Evolutionary conservation across 2,888 invertebrate species (phyloP).

Genomic region (Lasioglossum figueresi): DNA sequence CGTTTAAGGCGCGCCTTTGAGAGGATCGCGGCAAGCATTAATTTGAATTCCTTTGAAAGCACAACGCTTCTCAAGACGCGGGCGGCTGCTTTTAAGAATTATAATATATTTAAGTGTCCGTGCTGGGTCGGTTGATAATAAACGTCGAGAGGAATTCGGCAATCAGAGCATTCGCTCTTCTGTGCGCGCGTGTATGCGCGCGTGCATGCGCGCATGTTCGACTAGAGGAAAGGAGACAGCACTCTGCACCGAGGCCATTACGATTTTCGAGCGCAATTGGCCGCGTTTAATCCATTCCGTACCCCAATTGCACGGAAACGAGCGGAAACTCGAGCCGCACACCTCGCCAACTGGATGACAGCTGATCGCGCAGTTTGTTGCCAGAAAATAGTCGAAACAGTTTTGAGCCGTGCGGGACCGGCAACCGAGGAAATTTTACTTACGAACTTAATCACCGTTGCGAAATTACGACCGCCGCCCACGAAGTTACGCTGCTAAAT

Average conservation of each 20-base stretch:
- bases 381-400: slow-evolving; percentile 60
- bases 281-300: slow-evolving; percentile 72
- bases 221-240: slow-evolving; percentile 24
- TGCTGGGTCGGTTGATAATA: not conserved
- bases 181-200: not conserved
- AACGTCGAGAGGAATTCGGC: not conserved
- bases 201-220: not conserved
- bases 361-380: slow-evolving; percentile 67
- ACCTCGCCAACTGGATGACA: slow-evolving; percentile 66
- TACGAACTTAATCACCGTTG: slow-evolving; percentile 64
- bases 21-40: not conserved
- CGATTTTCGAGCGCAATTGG: slow-evolving; percentile 65
- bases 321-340: slow-evolving; percentile 59
- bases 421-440: slow-evolving; percentile 60
- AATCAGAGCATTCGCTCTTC: not conserved
- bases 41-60: slow-evolving; percentile 16
- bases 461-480: slow-evolving; percentile 45
- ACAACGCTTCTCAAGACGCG: not conserved
- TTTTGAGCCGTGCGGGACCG: slow-evolving; percentile 47
- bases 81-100: not conserved
- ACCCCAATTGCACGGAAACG: slow-evolving; percentile 68
- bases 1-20: slow-evolving; percentile 1
- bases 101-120: not conserved
- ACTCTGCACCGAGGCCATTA: slow-evolving; percentile 34
- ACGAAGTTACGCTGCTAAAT: slow-evolving; percentile 50